These are phyloP conservation scores for Mamestra brassicae DNA, from an alignment of 2,888 invertebrate species.

Conservation along the genomic window DNA sequence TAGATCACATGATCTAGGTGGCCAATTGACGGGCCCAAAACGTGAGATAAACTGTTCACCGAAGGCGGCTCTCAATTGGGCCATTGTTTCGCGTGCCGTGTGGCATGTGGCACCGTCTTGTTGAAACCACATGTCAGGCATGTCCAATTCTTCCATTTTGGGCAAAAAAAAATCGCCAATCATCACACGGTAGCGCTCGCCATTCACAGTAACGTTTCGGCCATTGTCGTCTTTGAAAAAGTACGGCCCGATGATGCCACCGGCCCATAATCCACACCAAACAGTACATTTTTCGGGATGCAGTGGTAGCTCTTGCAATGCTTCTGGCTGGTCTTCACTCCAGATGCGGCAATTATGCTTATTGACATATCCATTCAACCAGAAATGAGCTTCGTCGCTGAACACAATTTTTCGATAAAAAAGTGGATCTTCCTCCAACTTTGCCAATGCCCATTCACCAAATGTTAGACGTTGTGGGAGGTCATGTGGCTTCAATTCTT, in stretches of 20 bases:
- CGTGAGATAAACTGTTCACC: neutral
- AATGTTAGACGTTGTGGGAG: constrained; percentile 25
- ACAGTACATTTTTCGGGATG: constrained; percentile 75
- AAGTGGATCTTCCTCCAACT: constrained; percentile 34
- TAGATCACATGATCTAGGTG: constrained; percentile 47
- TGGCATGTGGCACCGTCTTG: constrained; percentile 49
- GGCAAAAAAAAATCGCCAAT: constrained; percentile 14
- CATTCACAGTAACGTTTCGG: constrained; percentile 20
- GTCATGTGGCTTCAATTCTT: constrained; percentile 40
- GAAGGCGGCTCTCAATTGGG: neutral
- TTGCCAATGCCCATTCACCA: constrained; percentile 41
- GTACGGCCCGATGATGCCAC: constrained; percentile 72
- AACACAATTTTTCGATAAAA: constrained; percentile 46
- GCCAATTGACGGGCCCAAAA: constrained; percentile 25
- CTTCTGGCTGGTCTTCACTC: constrained; percentile 44
- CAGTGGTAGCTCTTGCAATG: constrained; percentile 54
- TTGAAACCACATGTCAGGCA: constrained; percentile 41
- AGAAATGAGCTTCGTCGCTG: constrained; percentile 67
- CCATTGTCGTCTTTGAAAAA: constrained; percentile 16
- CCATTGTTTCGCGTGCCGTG: constrained; percentile 39
- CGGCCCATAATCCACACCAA: constrained; percentile 76
- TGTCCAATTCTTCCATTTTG: constrained; percentile 41
- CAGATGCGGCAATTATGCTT: constrained; percentile 64
- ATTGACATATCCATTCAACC: constrained; percentile 70
- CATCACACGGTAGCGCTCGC: neutral